Evolutionary conservation across 1,140 invertebrate species (phyloP), one percentile per base, ranked within the genome.

Genomic region (Drosophila mayri): DNA sequence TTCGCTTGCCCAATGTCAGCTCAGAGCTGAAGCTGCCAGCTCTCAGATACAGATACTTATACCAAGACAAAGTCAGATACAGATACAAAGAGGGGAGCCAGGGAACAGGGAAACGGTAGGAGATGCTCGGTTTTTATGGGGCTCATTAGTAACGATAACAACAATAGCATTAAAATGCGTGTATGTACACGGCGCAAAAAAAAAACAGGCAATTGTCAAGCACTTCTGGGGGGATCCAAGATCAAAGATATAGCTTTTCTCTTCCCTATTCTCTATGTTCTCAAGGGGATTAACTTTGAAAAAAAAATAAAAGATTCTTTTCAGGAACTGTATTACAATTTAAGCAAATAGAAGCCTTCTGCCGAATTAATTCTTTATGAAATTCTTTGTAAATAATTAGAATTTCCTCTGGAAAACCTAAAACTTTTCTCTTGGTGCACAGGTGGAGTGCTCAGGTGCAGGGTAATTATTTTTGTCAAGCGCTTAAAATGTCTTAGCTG

Each of bases 391-490:
- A 8, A 1, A 30, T 8, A 30, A 30, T 30, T 30, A 8, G n/a
- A n/a, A n/a, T 32, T 18, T 18, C 3, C 18, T 1, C 2, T 5
- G 1, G 1, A 46, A 25, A 22, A 22, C 20, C n/a, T 1, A 3
- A 10, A 22, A 47, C 25, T 49, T 67, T 67, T 64, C 43, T 63
- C 58, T 4, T 62, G 22, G 52, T 71, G 68, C 52, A 41, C 8
- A 37, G 47, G 63, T 66, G 52, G 52, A 50, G 73, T 81, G 59
- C 82, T 61, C 73, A 62, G 72, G 79, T 80, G 72, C 60, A 60
- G 72, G 79, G 79, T 88, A 88, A 87, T 87, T 88, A 88, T 88
- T 86, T 86, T 86, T 86, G 83, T 86, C 83, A 86, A 86, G 73
- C 83, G 62, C 75, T 75, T 80, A 77, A 84, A 80, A 79, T 65